These are phyloP conservation scores for Bostrychus sinensis DNA, from an alignment of 2,113 vertebrate species.

Conservation along the genomic window DNA sequence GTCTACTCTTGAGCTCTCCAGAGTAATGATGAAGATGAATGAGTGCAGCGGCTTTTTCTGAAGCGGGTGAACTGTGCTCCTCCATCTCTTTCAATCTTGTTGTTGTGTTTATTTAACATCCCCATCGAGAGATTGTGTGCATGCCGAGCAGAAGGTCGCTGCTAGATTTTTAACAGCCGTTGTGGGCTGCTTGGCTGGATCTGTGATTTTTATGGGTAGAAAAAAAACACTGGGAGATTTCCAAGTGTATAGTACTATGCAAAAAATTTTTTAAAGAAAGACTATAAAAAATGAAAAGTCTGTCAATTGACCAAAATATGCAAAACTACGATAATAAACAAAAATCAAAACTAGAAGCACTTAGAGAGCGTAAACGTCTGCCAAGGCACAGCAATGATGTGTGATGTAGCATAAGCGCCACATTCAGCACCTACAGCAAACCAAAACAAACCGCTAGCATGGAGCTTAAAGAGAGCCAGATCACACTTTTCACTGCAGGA, in stretches of 20 bases:
- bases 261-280: no score
- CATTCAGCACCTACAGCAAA: no score
- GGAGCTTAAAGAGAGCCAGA: no score
- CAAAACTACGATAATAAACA: no score
- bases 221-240: neutral
- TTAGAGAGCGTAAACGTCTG: no score
- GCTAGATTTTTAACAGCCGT: conserved; percentile 8
- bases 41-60: conserved; percentile 36
- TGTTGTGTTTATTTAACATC: conserved; percentile 58
- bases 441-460: no score
- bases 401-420: no score
- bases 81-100: conserved; percentile 58
- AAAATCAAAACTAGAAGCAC: no score
- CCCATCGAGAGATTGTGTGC: conserved; percentile 23
- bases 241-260: neutral
- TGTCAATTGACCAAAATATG: no score
- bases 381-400: no score
- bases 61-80: conserved; percentile 49
- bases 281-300: no score
- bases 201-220: conserved; percentile 9
- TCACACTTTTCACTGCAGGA: no score
- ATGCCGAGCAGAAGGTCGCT: conserved; percentile 10
- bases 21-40: conserved; percentile 63
- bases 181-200: conserved; percentile 20
- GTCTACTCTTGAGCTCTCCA: conserved; percentile 44